Conservation (phyloP, 2,888 invertebrate genomes). For the Andrena marginata region DNA sequence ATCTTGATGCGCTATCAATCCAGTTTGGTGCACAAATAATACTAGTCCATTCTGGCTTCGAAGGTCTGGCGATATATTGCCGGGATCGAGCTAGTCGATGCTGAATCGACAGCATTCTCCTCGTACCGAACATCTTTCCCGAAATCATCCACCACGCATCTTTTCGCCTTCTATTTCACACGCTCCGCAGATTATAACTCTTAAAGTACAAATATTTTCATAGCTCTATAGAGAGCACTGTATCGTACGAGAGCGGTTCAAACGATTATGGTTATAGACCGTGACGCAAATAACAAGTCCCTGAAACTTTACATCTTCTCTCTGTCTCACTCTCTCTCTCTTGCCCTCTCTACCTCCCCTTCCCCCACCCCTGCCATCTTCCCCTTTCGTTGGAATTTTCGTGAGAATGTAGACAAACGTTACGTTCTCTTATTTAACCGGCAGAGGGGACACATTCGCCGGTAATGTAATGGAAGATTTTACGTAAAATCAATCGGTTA, state of each 20-base stretch:
- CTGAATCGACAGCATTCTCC: not conserved
- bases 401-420: not conserved
- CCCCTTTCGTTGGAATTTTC: not conserved
- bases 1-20: constrained; percentile 35
- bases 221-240: constrained; percentile 11
- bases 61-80: constrained; percentile 13
- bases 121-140: not conserved
- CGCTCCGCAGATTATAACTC: constrained; percentile 20
- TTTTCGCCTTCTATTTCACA: not conserved
- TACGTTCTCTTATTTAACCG: not conserved
- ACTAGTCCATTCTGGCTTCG: not conserved
- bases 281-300: constrained; percentile 37
- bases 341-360: not conserved
- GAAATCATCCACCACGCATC: not conserved
- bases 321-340: not conserved
- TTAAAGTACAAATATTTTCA: constrained; percentile 33
- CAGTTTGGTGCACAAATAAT: constrained; percentile 30
- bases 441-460: no score
- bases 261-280: constrained; percentile 26
- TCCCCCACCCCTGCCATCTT: not conserved
- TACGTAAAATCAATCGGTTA: constrained; percentile 67
- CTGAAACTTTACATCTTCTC: constrained; percentile 16
- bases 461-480: constrained; percentile 29
- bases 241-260: constrained; percentile 20
- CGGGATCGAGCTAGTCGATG: not conserved